phyloP scores from a whole-genome alignment of 2,888 invertebrate species.

The Drosophila borborema region DNA sequence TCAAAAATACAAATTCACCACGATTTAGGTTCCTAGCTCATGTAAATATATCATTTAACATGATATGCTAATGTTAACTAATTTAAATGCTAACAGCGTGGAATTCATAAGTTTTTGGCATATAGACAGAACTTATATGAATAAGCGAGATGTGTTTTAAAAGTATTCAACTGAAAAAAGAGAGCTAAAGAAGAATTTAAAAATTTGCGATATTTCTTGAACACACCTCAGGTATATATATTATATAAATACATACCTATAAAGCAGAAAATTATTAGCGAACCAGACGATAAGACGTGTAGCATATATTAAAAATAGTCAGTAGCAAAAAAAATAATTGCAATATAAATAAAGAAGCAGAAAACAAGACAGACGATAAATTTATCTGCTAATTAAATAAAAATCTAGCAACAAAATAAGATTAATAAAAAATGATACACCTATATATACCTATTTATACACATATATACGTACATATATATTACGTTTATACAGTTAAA shows the following conservation, averaged over 20 bases:
- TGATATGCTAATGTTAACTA: not conserved
- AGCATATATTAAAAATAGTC: slow-evolving; percentile 26
- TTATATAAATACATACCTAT: not conserved
- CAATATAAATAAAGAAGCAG: slow-evolving; percentile 3
- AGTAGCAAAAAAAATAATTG: slow-evolving; percentile 4
- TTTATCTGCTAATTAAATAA: slow-evolving; percentile 64
- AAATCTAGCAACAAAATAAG: slow-evolving; percentile 18
- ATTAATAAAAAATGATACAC: not conserved
- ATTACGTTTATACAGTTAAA: slow-evolving; percentile 1
- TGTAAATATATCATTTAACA: not conserved
- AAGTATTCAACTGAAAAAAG: not conserved
- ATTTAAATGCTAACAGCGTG: slow-evolving; percentile 1
- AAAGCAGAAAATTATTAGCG: not conserved
- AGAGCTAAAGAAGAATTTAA: too few species aligned
- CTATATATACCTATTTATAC: not conserved
- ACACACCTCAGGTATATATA: not conserved
- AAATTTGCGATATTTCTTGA: not conserved
- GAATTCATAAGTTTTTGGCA: not conserved
- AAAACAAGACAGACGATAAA: slow-evolving; percentile 45
- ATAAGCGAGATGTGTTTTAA: not conserved
- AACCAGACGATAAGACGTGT: slow-evolving; percentile 36
- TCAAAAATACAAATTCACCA: not conserved
- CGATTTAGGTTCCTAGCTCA: not conserved
- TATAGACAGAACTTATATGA: not conserved
- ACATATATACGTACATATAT: not conserved